Percentiles rank a stretch among this genome's conserved stretches.
phyloP scores from a whole-genome alignment of 2,797 vertebrate genomes.

The Catamblyrhynchus diadema region DNA sequence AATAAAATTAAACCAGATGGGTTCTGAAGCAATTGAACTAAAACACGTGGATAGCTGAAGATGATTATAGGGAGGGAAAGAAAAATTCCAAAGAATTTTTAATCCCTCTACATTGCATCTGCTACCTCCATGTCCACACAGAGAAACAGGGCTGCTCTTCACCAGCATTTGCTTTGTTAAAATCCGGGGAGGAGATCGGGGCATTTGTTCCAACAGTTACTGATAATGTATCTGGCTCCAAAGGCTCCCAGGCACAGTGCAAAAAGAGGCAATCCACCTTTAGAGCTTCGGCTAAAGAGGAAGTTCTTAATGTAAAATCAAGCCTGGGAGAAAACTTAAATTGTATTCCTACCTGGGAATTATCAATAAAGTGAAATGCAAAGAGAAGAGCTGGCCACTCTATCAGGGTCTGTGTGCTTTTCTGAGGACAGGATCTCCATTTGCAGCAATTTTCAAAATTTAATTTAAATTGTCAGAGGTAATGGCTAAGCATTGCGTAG shows the following conservation, averaged over 20 bases:
- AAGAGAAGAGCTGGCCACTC: slow-evolving; percentile 12
- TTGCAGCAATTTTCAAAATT: slow-evolving; percentile 56
- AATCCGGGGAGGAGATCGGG: background rate
- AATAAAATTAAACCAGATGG: slow-evolving; percentile 24
- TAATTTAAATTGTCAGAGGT: slow-evolving; percentile 52
- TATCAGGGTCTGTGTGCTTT: slow-evolving; percentile 16
- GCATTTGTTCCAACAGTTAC: background rate
- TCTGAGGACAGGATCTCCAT: slow-evolving; percentile 49
- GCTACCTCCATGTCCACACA: background rate
- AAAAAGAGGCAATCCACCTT: background rate
- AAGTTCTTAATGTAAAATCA: slow-evolving; percentile 22
- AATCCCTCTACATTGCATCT: background rate
- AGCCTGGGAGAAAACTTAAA: slow-evolving; percentile 40
- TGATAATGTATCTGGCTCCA: background rate
- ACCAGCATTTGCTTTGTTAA: background rate
- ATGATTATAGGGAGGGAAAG: background rate
- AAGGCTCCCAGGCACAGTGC: background rate
- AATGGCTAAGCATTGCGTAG: slow-evolving; percentile 14
- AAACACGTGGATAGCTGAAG: background rate
- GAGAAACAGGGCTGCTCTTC: background rate
- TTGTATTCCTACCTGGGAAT: slow-evolving; percentile 30
- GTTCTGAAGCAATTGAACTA: background rate
- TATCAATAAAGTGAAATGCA: slow-evolving; percentile 36
- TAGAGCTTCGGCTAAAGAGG: background rate
- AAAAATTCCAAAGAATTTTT: background rate